phyloP scores from a whole-genome alignment of 1,140 invertebrate species.

The Stenopsyche tienmushanensis region DNA sequence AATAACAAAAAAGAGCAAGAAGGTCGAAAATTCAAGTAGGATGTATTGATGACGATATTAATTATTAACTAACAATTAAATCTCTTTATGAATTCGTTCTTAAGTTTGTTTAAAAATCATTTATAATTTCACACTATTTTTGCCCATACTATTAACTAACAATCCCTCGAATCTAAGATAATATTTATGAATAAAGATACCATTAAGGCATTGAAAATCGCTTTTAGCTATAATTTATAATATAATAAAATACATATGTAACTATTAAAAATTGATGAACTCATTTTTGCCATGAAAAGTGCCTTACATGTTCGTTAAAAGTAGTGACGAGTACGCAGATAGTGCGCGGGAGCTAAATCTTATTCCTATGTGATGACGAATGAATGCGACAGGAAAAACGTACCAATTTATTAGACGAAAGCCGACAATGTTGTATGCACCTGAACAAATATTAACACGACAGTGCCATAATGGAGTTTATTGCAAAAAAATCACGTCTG shows the following conservation, averaged over 20 bases:
- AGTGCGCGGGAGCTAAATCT: too few species aligned
- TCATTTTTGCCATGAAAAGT: neutral
- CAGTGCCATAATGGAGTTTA: neutral
- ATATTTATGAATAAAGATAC: neutral
- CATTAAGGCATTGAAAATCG: neutral
- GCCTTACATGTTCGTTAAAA: too few species aligned
- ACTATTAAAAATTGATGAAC: too few species aligned
- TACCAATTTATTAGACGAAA: too few species aligned
- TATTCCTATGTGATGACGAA: neutral
- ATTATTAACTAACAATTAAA: neutral
- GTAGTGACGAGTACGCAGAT: too few species aligned
- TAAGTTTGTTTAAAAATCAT: neutral
- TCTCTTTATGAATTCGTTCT: neutral
- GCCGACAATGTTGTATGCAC: too few species aligned
- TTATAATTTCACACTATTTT: neutral
- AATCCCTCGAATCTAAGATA: neutral
- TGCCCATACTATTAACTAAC: neutral
- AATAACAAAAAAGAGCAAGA: slow-evolving; percentile 61
- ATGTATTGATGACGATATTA: slow-evolving; percentile 43
- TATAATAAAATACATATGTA: too few species aligned
- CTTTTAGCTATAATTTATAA: neutral
- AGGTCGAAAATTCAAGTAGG: slow-evolving; percentile 53
- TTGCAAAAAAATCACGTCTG: neutral
- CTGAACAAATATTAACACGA: too few species aligned
- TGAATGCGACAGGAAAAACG: neutral